These are phyloP conservation scores for Dermatemys mawii DNA, from an alignment of 2,113 vertebrate genomes.

Conservation along the genomic window DNA sequence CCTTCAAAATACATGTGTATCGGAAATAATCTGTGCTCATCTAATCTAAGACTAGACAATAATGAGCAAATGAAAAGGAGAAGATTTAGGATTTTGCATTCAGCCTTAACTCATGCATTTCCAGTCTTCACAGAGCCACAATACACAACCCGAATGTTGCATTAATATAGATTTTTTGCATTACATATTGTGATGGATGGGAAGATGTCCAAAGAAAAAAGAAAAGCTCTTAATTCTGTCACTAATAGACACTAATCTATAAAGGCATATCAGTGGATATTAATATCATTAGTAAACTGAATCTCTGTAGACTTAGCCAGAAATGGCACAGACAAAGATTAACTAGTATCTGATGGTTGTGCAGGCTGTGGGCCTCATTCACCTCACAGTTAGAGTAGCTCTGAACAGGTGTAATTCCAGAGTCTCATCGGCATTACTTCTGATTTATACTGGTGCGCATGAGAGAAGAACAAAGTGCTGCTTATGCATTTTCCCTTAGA, in stretches of 20 bases:
- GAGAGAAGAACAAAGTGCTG: constrained; percentile 35
- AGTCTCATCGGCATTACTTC: constrained; percentile 37
- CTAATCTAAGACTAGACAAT: constrained; percentile 25
- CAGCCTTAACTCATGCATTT: not conserved
- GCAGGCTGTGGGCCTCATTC: not conserved
- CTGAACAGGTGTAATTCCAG: not conserved
- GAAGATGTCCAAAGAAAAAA: not conserved
- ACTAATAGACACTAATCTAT: not conserved
- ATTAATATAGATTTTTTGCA: not conserved
- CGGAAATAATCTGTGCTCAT: not conserved
- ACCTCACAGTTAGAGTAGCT: constrained; percentile 13
- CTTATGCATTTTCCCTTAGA: not conserved
- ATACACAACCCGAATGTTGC: rapidly evolving
- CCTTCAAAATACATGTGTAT: not conserved
- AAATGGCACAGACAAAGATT: not conserved
- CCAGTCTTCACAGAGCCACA: not conserved
- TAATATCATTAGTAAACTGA: not conserved
- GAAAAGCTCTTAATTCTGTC: not conserved
- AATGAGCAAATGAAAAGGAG: constrained; percentile 25
- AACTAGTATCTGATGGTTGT: not conserved
- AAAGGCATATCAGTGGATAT: not conserved
- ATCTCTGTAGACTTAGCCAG: not conserved
- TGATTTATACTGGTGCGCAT: constrained; percentile 25
- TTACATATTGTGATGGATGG: not conserved
- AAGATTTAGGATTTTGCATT: not conserved